These are phyloP conservation scores for Gryon sp. DNA, from an alignment of 1,140 invertebrate genomes.

Conservation along the genomic window DNA sequence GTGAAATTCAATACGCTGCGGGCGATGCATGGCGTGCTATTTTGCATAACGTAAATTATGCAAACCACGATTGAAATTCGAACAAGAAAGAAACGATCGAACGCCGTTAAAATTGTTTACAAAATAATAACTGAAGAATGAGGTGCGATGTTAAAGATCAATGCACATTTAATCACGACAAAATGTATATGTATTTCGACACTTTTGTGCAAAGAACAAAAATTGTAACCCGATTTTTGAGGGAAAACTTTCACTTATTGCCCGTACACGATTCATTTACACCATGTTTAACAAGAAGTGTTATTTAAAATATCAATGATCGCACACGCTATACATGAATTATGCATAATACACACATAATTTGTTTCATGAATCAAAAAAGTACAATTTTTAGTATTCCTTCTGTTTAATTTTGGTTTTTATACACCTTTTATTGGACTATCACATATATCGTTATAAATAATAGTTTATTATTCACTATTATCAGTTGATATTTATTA, in stretches of 20 bases:
- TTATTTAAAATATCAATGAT: constrained; percentile 10
- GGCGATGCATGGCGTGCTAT: constrained; percentile 1
- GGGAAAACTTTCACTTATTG: constrained; percentile 37
- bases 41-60: constrained; percentile 35
- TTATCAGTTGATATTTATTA: too few relatives aligned
- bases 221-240: constrained; percentile 16
- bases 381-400: constrained; percentile 1
- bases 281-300: constrained; percentile 15
- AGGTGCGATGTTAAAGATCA: too few relatives aligned
- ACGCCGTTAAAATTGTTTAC: too few relatives aligned
- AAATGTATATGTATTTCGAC: constrained; percentile 13
- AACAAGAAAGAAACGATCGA: neutral
- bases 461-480: too few relatives aligned
- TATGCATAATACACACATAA: constrained; percentile 23
- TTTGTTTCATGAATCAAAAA: constrained; percentile 6
- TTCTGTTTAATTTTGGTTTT: too few relatives aligned
- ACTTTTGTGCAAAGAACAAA: constrained; percentile 5
- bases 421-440: too few relatives aligned
- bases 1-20: constrained; percentile 27
- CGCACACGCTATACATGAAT: constrained; percentile 3
- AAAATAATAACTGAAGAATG: too few relatives aligned
- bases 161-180: too few relatives aligned
- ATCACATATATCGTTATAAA: too few relatives aligned
- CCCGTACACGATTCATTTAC: neutral
- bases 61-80: constrained; percentile 27